Evolutionary conservation across 2,888 invertebrate species (phyloP).

Genomic region (Ommatoiulus sabulosus): DNA sequence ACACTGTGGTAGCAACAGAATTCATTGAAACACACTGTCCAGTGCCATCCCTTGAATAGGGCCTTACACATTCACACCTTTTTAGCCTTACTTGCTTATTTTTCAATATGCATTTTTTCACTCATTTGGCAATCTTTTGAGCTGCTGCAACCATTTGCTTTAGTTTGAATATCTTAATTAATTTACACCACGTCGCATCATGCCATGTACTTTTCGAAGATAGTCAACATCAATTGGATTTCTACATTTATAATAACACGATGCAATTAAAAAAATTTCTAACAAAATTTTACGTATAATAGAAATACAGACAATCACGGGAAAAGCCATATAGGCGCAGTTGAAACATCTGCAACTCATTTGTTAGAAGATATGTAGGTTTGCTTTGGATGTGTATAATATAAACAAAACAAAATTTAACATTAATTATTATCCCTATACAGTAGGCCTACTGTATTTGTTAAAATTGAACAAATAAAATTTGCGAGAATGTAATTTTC

Average conservation of each 20-base stretch:
- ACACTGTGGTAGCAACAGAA: background rate
- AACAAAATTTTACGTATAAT: background rate
- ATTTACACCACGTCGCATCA: conserved; percentile 51
- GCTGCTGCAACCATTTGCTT: background rate
- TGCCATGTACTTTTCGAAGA: background rate
- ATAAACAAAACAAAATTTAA: too few relatives aligned
- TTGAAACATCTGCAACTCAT: background rate
- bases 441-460: too few relatives aligned
- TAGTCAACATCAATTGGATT: conserved; percentile 15
- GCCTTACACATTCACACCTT: conserved; percentile 75
- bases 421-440: too few relatives aligned
- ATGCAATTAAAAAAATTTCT: too few relatives aligned
- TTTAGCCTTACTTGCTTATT: conserved; percentile 75
- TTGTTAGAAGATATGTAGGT: too few relatives aligned
- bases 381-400: too few relatives aligned
- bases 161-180: conserved; percentile 25
- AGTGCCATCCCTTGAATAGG: background rate
- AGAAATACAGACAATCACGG: background rate
- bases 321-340: background rate
- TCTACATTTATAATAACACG: conserved; percentile 52
- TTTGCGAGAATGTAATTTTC: too few relatives aligned
- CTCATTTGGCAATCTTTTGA: conserved; percentile 73
- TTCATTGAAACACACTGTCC: background rate
- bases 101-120: conserved; percentile 77
- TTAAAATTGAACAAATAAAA: too few relatives aligned